Evolutionary conservation across 1,140 invertebrate genomes (phyloP).

Genomic region (Ladona fulva): DNA sequence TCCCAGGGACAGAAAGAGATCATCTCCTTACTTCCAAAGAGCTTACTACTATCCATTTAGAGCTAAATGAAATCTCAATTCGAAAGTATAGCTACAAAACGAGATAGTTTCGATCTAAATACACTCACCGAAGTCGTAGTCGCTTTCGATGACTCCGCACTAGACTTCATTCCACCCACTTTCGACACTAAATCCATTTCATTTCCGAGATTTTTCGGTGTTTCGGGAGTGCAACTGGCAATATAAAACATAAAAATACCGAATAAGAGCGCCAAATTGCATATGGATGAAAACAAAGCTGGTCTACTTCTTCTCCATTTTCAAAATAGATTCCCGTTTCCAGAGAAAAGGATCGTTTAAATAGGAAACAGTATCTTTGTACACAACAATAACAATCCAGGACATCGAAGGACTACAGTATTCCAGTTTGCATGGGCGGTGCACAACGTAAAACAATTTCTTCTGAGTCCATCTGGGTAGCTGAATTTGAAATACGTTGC

Average conservation of each 20-base stretch:
- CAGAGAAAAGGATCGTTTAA: neutral
- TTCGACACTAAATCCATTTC: conserved; percentile 9
- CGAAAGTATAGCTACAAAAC: too few species aligned
- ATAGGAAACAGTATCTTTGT: neutral
- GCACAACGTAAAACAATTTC: conserved; percentile 1
- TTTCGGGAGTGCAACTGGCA: neutral
- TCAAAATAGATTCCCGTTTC: conserved; percentile 1
- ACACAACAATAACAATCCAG: neutral
- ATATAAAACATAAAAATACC: neutral
- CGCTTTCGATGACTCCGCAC: neutral
- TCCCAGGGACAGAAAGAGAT: too few species aligned
- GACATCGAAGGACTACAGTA: neutral
- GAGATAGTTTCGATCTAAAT: too few species aligned
- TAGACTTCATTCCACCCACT: conserved; percentile 4
- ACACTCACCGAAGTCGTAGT: neutral
- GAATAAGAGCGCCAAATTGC: neutral
- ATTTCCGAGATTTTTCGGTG: neutral
- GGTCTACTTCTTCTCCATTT: neutral
- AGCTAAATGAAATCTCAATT: too few species aligned
- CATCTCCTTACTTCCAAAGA: too few species aligned
- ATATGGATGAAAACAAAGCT: conserved; percentile 10
- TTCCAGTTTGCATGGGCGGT: neutral
- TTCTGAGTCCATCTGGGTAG: conserved; percentile 7
- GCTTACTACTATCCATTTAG: too few species aligned
- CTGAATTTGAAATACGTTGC: conserved; percentile 9